phyloP scores from a whole-genome alignment of 2,797 vertebrate genomes.

The Glyptemys insculpta region DNA sequence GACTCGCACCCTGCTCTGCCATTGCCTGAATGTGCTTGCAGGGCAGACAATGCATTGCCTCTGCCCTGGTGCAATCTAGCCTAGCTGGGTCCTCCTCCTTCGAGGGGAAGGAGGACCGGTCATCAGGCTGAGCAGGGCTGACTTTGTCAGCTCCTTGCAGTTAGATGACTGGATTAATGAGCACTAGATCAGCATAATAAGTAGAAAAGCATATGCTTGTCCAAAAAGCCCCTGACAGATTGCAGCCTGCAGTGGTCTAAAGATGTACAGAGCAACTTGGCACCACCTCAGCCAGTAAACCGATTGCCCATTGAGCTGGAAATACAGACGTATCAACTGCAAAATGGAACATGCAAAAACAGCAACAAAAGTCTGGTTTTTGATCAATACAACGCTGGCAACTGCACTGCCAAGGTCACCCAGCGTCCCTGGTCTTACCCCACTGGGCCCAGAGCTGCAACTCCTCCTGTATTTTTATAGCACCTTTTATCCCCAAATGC shows the following conservation, averaged over 20 bases:
- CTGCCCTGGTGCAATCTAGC: no score
- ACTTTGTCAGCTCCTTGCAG: neutral
- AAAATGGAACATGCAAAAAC: neutral
- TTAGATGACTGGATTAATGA: neutral
- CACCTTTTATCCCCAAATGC: neutral
- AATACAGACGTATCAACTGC: constrained; percentile 47
- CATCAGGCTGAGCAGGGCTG: neutral
- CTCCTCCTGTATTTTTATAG: neutral
- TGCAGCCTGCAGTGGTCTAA: neutral
- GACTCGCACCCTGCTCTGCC: no score
- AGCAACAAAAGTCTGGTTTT: neutral
- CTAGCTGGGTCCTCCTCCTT: neutral
- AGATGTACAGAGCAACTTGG: neutral
- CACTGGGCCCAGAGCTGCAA: no score
- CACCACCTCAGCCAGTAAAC: neutral
- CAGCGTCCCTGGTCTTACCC: no score
- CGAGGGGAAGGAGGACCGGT: neutral
- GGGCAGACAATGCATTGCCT: no score
- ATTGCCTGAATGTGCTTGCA: no score
- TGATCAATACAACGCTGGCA: neutral
- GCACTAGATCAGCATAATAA: neutral
- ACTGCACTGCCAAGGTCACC: neutral
- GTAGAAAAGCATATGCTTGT: neutral
- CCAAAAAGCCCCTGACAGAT: neutral
- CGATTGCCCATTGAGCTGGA: neutral